phyloP scores from a whole-genome alignment of 2,113 vertebrate genomes.

The Notothenia rossii region DNA sequence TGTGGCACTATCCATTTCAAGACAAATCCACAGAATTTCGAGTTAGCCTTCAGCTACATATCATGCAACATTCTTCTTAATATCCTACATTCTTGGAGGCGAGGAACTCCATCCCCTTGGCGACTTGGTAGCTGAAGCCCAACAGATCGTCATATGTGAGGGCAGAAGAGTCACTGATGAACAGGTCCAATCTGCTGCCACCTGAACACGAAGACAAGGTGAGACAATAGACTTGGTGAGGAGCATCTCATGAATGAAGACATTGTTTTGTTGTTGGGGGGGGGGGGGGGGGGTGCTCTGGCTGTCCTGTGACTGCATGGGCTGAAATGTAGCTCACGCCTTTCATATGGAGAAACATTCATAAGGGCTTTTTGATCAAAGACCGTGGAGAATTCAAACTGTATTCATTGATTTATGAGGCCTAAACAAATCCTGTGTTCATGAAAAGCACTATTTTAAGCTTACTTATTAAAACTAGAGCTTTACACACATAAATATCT shows the following conservation, averaged over 20 bases:
- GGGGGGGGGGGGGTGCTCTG: conserved; percentile 13
- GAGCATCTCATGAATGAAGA: conserved; percentile 23
- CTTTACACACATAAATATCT: conserved; percentile 6
- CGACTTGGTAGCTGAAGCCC: conserved; percentile 98
- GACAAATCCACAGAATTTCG: background rate
- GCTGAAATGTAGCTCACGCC: conserved; percentile 12
- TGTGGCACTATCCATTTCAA: background rate
- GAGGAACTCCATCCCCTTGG: conserved; percentile 98
- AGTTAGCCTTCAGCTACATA: background rate
- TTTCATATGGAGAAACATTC: conserved; percentile 24
- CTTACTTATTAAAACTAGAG: background rate
- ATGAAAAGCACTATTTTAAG: background rate
- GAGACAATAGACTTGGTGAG: conserved; percentile 6
- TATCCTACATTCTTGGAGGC: conserved; percentile 94
- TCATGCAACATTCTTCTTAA: background rate
- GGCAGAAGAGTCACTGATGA: conserved; percentile 91
- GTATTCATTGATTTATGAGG: conserved; percentile 15
- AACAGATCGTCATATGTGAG: conserved; percentile 94
- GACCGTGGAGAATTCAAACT: background rate
- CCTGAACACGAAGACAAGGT: conserved; percentile 72
- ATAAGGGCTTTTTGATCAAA: conserved; percentile 31
- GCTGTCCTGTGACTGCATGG: conserved; percentile 54
- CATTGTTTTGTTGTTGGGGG: conserved; percentile 5
- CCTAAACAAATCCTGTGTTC: conserved; percentile 1
- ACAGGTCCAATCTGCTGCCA: conserved; percentile 85